phyloP scores from a whole-genome alignment of 2,113 vertebrate species.

The Apodemus sylvaticus region DNA sequence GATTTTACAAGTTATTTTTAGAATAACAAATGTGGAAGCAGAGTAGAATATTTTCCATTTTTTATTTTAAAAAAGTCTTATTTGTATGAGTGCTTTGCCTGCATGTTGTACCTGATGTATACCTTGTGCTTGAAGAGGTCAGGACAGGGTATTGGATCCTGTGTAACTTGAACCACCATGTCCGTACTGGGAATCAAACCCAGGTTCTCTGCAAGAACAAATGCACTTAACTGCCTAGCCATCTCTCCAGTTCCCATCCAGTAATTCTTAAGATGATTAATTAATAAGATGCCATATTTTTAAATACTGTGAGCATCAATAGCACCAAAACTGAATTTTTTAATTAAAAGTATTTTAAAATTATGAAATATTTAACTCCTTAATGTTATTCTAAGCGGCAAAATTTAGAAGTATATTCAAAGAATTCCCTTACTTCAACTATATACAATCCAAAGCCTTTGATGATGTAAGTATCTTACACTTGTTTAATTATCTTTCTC shows the following conservation, averaged over 20 bases:
- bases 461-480: conserved; percentile 93
- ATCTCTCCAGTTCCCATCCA: neutral
- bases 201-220: neutral
- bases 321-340: conserved; percentile 51
- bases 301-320: conserved; percentile 10
- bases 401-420: conserved; percentile 95
- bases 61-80: neutral
- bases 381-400: conserved; percentile 85
- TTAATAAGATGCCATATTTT: conserved; percentile 28
- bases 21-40: neutral
- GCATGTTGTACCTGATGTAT: neutral
- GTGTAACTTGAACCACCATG: neutral
- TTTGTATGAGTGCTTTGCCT: neutral
- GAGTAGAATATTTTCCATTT: conserved; percentile 41
- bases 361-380: conserved; percentile 83
- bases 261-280: conserved; percentile 16
- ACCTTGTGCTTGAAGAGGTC: neutral
- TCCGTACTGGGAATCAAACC: neutral
- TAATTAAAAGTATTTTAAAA: conserved; percentile 43
- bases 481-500: conserved; percentile 36
- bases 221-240: neutral
- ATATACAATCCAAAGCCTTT: conserved; percentile 95
- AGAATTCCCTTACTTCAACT: conserved; percentile 98
- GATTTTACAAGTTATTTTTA: conserved; percentile 32
- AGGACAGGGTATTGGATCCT: neutral